Evolutionary conservation across 1,140 invertebrate species (phyloP).

Genomic region (Elymnias hypermnestra): DNA sequence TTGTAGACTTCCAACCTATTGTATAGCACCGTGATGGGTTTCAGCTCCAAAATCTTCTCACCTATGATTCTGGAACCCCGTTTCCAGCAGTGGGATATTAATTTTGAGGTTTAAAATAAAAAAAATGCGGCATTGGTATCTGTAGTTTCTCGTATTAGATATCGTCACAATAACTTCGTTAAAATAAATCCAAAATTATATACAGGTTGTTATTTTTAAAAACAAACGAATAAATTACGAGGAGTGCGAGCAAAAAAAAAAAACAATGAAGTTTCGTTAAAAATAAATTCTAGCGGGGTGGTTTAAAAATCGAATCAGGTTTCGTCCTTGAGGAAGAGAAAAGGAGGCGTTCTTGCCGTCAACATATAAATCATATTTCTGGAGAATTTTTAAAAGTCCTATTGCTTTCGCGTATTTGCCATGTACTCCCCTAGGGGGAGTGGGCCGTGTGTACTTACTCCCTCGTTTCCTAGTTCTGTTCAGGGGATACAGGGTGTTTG

Average conservation of each 20-base stretch:
- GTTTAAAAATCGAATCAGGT: constrained; percentile 74
- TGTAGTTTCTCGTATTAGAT: too few species aligned
- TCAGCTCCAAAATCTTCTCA: too few species aligned
- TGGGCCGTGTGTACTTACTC: constrained; percentile 69
- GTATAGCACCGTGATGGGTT: too few species aligned
- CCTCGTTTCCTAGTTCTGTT: constrained; percentile 72
- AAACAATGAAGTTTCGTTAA: constrained; percentile 27
- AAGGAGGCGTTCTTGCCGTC: constrained; percentile 65
- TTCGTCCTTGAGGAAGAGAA: constrained; percentile 63
- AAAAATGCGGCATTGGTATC: too few species aligned
- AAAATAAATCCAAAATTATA: constrained; percentile 3
- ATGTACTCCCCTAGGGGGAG: constrained; percentile 64
- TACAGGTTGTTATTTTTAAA: constrained; percentile 10
- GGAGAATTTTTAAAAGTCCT: constrained; percentile 76
- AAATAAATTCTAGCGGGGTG: constrained; percentile 35
- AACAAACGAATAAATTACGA: constrained; percentile 12
- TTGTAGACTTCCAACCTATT: too few species aligned
- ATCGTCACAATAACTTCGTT: too few species aligned
- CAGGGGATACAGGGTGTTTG: constrained; percentile 44
- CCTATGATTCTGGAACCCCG: too few species aligned
- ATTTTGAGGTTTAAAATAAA: too few species aligned
- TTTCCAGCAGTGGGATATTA: too few species aligned
- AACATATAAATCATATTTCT: constrained; percentile 77
- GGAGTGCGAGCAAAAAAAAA: constrained; percentile 8
- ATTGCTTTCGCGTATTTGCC: constrained; percentile 76